These are phyloP conservation scores for Monochamus saltuarius DNA, from an alignment of 1,140 invertebrate genomes.

Conservation along the genomic window DNA sequence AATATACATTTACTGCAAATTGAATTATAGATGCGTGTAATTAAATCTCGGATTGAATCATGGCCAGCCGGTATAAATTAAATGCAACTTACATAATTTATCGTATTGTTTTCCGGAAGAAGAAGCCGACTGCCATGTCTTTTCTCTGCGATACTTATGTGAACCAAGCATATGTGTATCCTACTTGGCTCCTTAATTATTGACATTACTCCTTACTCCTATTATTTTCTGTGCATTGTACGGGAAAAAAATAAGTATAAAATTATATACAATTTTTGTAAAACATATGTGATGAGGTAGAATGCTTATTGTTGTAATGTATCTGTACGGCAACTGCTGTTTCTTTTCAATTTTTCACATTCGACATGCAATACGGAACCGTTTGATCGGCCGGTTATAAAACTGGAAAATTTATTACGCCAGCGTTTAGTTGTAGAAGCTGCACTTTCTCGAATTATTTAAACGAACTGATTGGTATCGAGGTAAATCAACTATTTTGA, in stretches of 20 bases:
- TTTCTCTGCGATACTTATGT: conserved; percentile 33
- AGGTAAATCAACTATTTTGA: no score
- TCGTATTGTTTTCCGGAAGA: conserved; percentile 16
- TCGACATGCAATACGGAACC: conserved; percentile 15
- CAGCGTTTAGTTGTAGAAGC: no score
- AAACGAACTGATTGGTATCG: no score
- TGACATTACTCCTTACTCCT: conserved; percentile 42
- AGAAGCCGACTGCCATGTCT: conserved; percentile 7
- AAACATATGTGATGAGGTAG: conserved; percentile 38
- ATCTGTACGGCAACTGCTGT: conserved; percentile 27
- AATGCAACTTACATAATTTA: conserved; percentile 1
- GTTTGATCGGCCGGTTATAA: conserved; percentile 2
- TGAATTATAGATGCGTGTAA: no score
- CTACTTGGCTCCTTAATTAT: conserved; percentile 44
- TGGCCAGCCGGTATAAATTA: no score
- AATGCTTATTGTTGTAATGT: conserved; percentile 36
- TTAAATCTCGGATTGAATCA: no score
- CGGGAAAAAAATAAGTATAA: conserved; percentile 43
- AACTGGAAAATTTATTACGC: no score
- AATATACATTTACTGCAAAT: no score
- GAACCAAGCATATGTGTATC: conserved; percentile 42
- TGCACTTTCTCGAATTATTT: no score
- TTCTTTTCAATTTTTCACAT: conserved; percentile 23
- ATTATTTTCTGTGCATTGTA: conserved; percentile 45
- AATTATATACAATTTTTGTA: conserved; percentile 46